Evolutionary conservation across 2,888 invertebrate species (phyloP).

Genomic region (Mesorhabditis sp.): DNA sequence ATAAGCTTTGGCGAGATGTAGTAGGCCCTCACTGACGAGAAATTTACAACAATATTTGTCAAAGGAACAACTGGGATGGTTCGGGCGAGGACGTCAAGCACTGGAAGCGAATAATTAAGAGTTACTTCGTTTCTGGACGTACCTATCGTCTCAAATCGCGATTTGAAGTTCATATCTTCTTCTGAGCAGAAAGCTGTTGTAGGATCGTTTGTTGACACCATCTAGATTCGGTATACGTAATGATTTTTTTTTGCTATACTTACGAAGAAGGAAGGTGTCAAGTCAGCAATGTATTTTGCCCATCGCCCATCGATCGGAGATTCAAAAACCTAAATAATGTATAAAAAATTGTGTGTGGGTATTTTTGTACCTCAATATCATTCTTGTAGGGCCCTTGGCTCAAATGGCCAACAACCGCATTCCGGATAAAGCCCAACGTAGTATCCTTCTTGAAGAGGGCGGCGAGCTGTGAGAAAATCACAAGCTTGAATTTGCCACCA

Average conservation of each 20-base stretch:
- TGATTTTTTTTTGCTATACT: neutral
- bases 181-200: conserved; percentile 35
- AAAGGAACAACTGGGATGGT: conserved; percentile 51
- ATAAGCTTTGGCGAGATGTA: conserved; percentile 31
- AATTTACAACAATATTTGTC: conserved; percentile 46
- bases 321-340: conserved; percentile 29
- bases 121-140: neutral
- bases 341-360: neutral
- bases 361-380: conserved; percentile 5
- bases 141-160: conserved; percentile 47
- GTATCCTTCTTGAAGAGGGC: conserved; percentile 45
- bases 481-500: conserved; percentile 52
- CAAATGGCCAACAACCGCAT: conserved; percentile 41
- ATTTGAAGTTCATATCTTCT: conserved; percentile 39
- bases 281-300: conserved; percentile 42
- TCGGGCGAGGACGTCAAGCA: conserved; percentile 34
- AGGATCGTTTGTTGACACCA: conserved; percentile 53
- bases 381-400: conserved; percentile 22
- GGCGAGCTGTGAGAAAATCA: conserved; percentile 50
- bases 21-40: conserved; percentile 48
- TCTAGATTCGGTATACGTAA: conserved; percentile 15
- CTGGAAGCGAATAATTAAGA: conserved; percentile 16
- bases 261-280: conserved; percentile 54
- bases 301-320: conserved; percentile 48
- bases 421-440: conserved; percentile 44